phyloP scores from a whole-genome alignment of 2,888 invertebrate genomes.

The Penaeus monodon region DNA sequence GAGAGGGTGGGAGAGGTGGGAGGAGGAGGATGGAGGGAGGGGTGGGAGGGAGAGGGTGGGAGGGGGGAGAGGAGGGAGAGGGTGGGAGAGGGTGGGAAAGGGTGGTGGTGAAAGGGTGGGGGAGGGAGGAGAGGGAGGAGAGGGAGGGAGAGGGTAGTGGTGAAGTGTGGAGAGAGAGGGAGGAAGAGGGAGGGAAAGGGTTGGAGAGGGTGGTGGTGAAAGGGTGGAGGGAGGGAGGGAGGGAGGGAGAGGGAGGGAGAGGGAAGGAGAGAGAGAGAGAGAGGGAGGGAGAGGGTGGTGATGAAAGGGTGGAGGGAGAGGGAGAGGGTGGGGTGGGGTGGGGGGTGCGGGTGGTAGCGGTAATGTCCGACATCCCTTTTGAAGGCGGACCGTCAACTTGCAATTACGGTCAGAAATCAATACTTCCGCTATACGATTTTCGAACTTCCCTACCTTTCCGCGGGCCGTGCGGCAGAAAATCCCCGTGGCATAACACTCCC shows the following conservation, averaged over 20 bases:
- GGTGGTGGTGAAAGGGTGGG: not conserved
- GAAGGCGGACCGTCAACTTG: too few relatives aligned
- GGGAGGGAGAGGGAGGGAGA: not conserved
- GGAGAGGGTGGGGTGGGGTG: too few relatives aligned
- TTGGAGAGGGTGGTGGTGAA: not conserved
- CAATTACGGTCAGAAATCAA: too few relatives aligned
- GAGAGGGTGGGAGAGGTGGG: not conserved
- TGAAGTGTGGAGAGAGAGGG: too few relatives aligned
- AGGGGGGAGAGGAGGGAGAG: not conserved
- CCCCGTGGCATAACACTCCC: too few relatives aligned
- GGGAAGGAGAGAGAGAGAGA: not conserved
- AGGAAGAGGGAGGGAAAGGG: not conserved
- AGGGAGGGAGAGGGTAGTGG: not conserved
- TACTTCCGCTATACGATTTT: too few relatives aligned
- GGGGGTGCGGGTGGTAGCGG: too few relatives aligned
- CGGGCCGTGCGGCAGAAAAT: too few relatives aligned
- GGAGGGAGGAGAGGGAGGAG: not conserved
- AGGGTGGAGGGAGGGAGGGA: not conserved
- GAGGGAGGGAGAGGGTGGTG: not conserved
- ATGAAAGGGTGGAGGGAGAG: too few relatives aligned
- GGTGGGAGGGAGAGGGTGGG: not conserved
- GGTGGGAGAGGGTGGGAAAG: not conserved
- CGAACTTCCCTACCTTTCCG: too few relatives aligned
- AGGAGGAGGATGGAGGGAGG: not conserved
- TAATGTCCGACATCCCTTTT: too few relatives aligned